Evolutionary conservation across 1,140 invertebrate species (phyloP), one percentile per base, ranked within the genome.

Genomic region (Anoplophora glabripennis): DNA sequence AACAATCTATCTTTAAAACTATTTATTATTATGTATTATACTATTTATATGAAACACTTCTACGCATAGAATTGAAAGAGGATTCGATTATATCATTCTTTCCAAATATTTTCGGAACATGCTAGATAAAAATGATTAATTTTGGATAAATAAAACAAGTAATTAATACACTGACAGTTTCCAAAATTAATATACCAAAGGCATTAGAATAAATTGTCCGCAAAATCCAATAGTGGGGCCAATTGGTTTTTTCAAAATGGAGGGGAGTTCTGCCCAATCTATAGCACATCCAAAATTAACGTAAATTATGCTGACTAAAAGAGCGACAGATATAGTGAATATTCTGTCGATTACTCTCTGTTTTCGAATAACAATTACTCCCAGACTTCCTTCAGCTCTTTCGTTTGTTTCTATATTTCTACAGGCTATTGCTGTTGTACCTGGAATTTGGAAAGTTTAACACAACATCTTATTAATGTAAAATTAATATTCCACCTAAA

Each of bases 201-300:
- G 94, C 93, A 97, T 96, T 17, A 92, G 83, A 10, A 93, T 28
- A 73, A 93, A 96, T 73, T 97, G 94, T 52, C 85, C 86, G 10
- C 86, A 68, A 59, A 95, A 86, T 7, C 93, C 93, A 66, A 96
- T 92, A 0, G 77, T 75, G 0, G 93, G 93, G 34, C 89, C 91
- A 10, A 94, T 79, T 0, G 94, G 94, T 62, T 80, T 83, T 58
- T 78, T 84, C 1, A 96, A 59, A 8, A 88, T 86, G 1, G 82
- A 76, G 60, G 83, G 84, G 7, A 96, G 81, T 5, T 89, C 82
- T 9, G 78, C 69, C 80, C 91, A 84, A 73, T 94, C 88, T 69
- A 96, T 81, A 0, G 93, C 92, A 74, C 93, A 95, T 1, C 94
- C 94, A 79, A 97, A 96, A 77, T 96, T 95, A 40, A 97, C 89